phyloP scores from a whole-genome alignment of 2,888 invertebrate genomes.

The Yponomeuta sedellus region DNA sequence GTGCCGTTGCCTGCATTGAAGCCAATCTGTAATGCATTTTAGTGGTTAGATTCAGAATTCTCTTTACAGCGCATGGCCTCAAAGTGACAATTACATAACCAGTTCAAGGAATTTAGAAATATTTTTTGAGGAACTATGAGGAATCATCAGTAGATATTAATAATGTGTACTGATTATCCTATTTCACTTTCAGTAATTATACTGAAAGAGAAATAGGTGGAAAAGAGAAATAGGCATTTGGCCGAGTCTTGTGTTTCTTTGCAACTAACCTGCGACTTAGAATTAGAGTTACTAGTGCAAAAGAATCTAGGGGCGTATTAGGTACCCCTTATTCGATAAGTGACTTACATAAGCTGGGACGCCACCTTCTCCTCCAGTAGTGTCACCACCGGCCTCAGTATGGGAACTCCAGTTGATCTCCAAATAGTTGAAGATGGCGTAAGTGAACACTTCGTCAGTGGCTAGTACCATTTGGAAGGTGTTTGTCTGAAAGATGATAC shows the following conservation, averaged over 20 bases:
- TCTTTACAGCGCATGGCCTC: no score
- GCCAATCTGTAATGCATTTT: slow-evolving; percentile 80
- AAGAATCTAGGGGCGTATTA: neutral
- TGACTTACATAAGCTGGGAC: slow-evolving; percentile 88
- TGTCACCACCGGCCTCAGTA: slow-evolving; percentile 94
- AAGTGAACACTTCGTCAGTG: slow-evolving; percentile 95
- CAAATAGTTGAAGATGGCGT: slow-evolving; percentile 96
- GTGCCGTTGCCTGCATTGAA: slow-evolving; percentile 98
- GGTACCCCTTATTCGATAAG: slow-evolving; percentile 9
- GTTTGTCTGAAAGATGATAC: slow-evolving; percentile 81
- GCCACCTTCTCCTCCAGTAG: slow-evolving; percentile 90
- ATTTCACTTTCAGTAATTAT: no score
- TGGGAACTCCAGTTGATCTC: slow-evolving; percentile 93
- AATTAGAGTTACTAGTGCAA: no score
- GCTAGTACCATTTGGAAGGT: slow-evolving; percentile 96
- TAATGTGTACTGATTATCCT: no score
- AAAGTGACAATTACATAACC: no score
- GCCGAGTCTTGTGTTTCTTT: no score
- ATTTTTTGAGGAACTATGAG: no score
- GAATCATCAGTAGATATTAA: no score
- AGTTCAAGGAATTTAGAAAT: no score
- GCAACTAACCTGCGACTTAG: no score
- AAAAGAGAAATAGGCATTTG: no score
- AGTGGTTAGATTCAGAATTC: neutral
- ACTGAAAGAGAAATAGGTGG: no score